phyloP scores from a whole-genome alignment of 1,140 invertebrate species.

The Phenacoccus solenopsis region DNA sequence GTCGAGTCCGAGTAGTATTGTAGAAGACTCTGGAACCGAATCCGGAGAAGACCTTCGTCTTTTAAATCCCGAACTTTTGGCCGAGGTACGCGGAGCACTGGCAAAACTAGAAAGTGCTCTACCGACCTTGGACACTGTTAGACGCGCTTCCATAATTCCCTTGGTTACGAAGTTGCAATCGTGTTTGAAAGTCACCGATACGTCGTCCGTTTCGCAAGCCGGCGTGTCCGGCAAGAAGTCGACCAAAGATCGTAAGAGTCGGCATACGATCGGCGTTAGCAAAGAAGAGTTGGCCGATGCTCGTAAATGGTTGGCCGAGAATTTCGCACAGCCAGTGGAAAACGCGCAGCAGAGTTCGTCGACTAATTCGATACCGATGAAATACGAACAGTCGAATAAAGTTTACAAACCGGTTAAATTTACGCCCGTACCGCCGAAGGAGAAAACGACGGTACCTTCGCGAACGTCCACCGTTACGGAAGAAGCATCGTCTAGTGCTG shows the following conservation, averaged over 20 bases:
- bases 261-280: constrained; percentile 69
- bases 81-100: constrained; percentile 64
- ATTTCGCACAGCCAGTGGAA: constrained; percentile 27
- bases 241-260: constrained; percentile 32
- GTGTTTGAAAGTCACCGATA: constrained; percentile 40
- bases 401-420: constrained; percentile 19
- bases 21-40: constrained; percentile 53
- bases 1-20: background rate
- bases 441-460: constrained; percentile 20
- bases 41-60: constrained; percentile 43
- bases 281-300: constrained; percentile 62
- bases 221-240: constrained; percentile 25
- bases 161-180: constrained; percentile 60
- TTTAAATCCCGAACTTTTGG: constrained; percentile 39
- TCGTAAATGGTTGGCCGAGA: constrained; percentile 53
- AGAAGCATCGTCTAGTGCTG: background rate
- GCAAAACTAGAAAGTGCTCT: constrained; percentile 56
- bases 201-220: background rate
- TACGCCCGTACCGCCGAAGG: constrained; percentile 33
- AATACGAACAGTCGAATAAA: constrained; percentile 29
- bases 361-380: background rate
- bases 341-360: constrained; percentile 25
- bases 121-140: constrained; percentile 37
- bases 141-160: constrained; percentile 50
- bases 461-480: background rate